These are phyloP conservation scores for Nomada lathburiana DNA, from an alignment of 2,888 invertebrate genomes.

Conservation along the genomic window DNA sequence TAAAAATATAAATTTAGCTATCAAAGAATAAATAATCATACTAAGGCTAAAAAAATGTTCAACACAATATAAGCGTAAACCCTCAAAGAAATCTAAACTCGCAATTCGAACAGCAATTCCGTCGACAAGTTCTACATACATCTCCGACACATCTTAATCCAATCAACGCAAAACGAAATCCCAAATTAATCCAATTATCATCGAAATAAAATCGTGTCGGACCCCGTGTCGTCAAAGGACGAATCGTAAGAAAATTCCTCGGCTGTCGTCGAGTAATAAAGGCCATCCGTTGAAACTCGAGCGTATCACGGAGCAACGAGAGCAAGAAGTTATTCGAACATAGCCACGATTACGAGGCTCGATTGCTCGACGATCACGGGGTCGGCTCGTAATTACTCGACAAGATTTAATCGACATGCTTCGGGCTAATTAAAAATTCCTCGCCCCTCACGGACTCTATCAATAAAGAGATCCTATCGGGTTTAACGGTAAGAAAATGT, in stretches of 20 bases:
- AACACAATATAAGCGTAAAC: too few relatives aligned
- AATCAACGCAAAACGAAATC: too few relatives aligned
- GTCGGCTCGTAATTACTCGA: slow-evolving; percentile 79
- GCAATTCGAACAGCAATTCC: too few relatives aligned
- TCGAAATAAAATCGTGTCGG: too few relatives aligned
- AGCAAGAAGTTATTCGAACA: slow-evolving; percentile 3
- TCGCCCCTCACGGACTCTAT: slow-evolving; percentile 70
- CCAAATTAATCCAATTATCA: too few relatives aligned
- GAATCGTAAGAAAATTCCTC: not conserved
- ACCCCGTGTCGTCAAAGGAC: too few relatives aligned
- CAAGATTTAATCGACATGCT: slow-evolving; percentile 81
- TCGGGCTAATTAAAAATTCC: slow-evolving; percentile 81
- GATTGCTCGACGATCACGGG: slow-evolving; percentile 3
- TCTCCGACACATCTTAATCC: too few relatives aligned
- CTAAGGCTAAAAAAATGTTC: too few relatives aligned
- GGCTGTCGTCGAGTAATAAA: slow-evolving; percentile 26
- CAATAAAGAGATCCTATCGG: slow-evolving; percentile 75
- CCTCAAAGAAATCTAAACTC: too few relatives aligned
- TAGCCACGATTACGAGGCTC: slow-evolving; percentile 11
- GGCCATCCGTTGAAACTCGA: not conserved
- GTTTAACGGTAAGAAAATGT: slow-evolving; percentile 75
- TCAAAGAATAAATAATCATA: too few relatives aligned
- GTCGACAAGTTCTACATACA: too few relatives aligned
- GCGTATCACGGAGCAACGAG: slow-evolving; percentile 6
- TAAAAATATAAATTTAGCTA: too few relatives aligned